A percentile compares a stretch with the other conserved stretches of the same genome.
Conservation (phyloP, 37 sponge, comb jelly and placozoan species). For the Spongilla lacustris region DNA sequence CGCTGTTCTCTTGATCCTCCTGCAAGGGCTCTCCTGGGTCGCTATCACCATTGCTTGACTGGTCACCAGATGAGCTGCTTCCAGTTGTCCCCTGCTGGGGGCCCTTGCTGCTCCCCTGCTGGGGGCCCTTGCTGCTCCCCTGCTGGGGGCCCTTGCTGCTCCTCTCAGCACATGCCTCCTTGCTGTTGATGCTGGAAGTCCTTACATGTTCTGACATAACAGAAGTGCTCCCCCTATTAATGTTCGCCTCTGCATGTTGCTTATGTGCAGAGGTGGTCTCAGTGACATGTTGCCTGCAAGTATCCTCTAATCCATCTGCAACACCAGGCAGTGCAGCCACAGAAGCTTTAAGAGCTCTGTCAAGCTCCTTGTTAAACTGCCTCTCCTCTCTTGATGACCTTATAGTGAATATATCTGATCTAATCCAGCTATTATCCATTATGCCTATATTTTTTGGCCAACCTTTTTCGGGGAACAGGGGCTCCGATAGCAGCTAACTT, state of each 20-base stretch:
- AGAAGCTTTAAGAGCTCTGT: conserved; percentile 9
- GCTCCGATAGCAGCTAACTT: not conserved
- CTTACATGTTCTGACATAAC: not conserved
- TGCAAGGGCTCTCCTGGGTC: not conserved
- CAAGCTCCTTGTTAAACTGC: conserved; percentile 16
- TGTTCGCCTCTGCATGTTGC: not conserved
- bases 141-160: not conserved
- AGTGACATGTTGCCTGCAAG: not conserved
- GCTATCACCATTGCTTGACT: not conserved
- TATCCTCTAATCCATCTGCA: not conserved
- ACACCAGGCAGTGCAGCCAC: not conserved
- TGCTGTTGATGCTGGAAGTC: not conserved
- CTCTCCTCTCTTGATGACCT: conserved; percentile 47
- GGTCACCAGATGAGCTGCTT: not conserved
- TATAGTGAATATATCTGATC: not conserved
- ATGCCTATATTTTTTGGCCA: not conserved
- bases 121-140: not conserved
- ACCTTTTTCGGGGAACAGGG: not conserved
- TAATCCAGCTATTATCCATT: not conserved
- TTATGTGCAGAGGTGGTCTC: not conserved
- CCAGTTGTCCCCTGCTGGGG: not conserved
- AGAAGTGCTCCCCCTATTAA: not conserved
- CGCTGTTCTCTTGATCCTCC: not conserved
- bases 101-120: not conserved
- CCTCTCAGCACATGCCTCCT: not conserved